Percentiles rank a stretch among this genome's conserved stretches.
These are phyloP conservation scores for Listrodromus nycthemerus DNA, from an alignment of 2,888 invertebrate species.

Conservation along the genomic window DNA sequence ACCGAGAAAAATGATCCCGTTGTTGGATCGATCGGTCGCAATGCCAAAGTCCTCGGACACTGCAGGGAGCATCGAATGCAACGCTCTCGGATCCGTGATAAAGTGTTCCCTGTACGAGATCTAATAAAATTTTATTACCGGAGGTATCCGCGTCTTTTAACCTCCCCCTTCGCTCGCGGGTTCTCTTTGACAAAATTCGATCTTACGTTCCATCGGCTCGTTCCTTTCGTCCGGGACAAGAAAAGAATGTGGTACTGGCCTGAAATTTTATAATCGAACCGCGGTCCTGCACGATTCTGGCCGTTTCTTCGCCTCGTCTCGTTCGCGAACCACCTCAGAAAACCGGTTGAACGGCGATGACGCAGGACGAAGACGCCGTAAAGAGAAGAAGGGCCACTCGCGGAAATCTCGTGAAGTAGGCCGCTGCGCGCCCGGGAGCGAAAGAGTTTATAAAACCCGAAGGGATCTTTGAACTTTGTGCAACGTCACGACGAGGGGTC, in stretches of 20 bases:
- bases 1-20: slow-evolving; percentile 42
- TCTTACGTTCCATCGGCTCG: slow-evolving; percentile 45
- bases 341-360: slow-evolving; percentile 64
- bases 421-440: slow-evolving; percentile 46
- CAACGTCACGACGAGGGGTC: slow-evolving; percentile 73
- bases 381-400: slow-evolving; percentile 37
- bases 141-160: slow-evolving; percentile 24
- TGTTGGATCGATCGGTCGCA: slow-evolving; percentile 41
- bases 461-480: slow-evolving; percentile 72
- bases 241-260: slow-evolving; percentile 59
- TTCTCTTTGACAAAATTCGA: slow-evolving; percentile 58
- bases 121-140: slow-evolving; percentile 65
- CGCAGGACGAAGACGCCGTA: slow-evolving; percentile 24
- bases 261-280: slow-evolving; percentile 67
- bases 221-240: slow-evolving; percentile 36
- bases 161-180: not conserved
- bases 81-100: slow-evolving; percentile 38
- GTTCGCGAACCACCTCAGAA: slow-evolving; percentile 47
- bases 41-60: slow-evolving; percentile 30
- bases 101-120: slow-evolving; percentile 48
- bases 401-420: slow-evolving; percentile 41
- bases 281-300: slow-evolving; percentile 64
- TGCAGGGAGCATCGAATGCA: slow-evolving; percentile 45
- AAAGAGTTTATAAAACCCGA: slow-evolving; percentile 50
- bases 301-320: slow-evolving; percentile 54